These are phyloP conservation scores for Sinocyclocheilus anshuiensis DNA, from an alignment of 2,113 vertebrate species.

Conservation along the genomic window DNA sequence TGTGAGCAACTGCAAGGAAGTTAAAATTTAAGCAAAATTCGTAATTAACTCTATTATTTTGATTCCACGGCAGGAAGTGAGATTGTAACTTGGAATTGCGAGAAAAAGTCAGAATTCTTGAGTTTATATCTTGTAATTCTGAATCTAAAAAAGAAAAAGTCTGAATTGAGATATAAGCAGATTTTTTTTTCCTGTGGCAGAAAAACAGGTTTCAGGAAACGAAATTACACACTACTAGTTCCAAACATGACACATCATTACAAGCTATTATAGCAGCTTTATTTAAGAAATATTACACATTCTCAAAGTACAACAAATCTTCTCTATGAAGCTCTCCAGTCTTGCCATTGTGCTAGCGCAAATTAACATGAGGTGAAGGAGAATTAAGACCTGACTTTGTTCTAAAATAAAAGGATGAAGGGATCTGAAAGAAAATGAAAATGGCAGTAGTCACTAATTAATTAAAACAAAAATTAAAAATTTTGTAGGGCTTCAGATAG, in stretches of 20 bases:
- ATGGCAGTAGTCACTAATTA: not conserved
- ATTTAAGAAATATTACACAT: slow-evolving; percentile 78
- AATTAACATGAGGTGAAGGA: slow-evolving; percentile 59
- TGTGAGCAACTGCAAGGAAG: no score
- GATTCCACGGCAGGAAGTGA: no score
- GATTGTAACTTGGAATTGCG: no score
- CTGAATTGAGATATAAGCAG: no score
- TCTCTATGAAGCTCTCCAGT: slow-evolving; percentile 58
- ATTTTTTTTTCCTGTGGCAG: no score
- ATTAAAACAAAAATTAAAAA: not conserved
- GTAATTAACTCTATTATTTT: no score
- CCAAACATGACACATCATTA: slow-evolving; percentile 19
- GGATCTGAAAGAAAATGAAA: not conserved
- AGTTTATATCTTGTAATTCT: no score
- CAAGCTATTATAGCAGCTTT: slow-evolving; percentile 71
- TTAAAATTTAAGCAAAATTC: no score
- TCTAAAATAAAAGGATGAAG: not conserved
- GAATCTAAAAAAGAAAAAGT: no score
- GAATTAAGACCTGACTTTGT: slow-evolving; percentile 51
- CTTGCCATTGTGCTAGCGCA: slow-evolving; percentile 72
- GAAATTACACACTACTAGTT: not conserved
- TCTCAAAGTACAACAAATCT: slow-evolving; percentile 72
- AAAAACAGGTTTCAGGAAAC: not conserved
- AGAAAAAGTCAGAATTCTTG: no score
- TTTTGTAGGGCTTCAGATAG: not conserved